Evolutionary conservation across 2,888 invertebrate species (phyloP), one percentile per base, ranked within the genome.

Genomic region (Copidosoma aretas): DNA sequence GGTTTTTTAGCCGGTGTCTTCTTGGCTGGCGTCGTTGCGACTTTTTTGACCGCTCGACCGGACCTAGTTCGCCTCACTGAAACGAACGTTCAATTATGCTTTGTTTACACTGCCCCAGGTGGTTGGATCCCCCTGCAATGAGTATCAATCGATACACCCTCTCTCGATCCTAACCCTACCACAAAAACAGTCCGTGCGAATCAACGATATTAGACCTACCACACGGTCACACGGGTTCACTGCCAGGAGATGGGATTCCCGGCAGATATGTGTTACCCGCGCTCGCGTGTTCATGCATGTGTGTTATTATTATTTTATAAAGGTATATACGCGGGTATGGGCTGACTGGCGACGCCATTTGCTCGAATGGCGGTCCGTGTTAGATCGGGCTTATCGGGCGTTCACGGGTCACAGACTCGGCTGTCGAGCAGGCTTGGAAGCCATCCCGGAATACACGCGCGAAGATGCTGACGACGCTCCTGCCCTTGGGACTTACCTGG

Each of bases 21-120:
- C 69, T 80, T 82, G 1, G 74, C 75, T 15, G 76, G 74, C 3
- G 77, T 76, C 8, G 78, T 64, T 0, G 64, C 1, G 65, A 67
- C 72, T 41, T 77, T 68, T 49, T 81, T 81, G 8, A 86, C 80
- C 3, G 84, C 76, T 74, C 88, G 85, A 17, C 88, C 87, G 1
- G 89, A 89, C 60, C 89, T 86, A 21, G 89, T 89, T 51, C 88
- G 86, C 60, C 89, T 84, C 46, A 86, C 88, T 88, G 72, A 46
- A 77, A 74, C 12, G n/a, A 41, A 66, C 56, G 60, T 46, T 46
- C 32, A 8, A 32, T n/a, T n/a, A n/a, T n/a, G n/a, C n/a, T n/a
- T n/a, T n/a, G n/a, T n/a, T n/a, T n/a, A n/a, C n/a, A n/a, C n/a
- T n/a, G 32, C 3, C 32, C 3, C 3, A 8, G 32, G 32, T 32